Evolutionary conservation across 2,113 vertebrate genomes (phyloP).

Genomic region (Callopanchax toddi): DNA sequence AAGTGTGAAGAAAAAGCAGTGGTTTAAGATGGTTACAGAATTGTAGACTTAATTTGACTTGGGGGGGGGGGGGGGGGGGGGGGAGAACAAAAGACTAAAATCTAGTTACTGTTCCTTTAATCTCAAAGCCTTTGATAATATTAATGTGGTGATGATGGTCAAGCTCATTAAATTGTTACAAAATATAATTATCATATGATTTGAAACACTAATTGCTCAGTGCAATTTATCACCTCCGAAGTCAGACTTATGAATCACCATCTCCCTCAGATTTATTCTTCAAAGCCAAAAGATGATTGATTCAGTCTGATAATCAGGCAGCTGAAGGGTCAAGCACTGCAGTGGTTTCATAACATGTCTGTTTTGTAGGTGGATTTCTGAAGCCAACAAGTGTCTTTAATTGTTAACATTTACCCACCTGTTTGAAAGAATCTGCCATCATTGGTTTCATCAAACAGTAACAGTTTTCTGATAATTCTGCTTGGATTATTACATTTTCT

Average conservation of each 20-base stretch:
- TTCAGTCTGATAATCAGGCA: conserved; percentile 10
- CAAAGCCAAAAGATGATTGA: conserved; percentile 2
- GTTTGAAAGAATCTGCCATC: neutral
- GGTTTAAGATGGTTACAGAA: no score
- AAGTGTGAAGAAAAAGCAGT: no score
- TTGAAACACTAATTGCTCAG: no score
- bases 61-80: no score
- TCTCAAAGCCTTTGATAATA: neutral
- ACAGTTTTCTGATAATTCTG: neutral
- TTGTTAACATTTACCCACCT: conserved; percentile 6
- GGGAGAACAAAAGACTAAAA: neutral
- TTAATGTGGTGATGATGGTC: neutral
- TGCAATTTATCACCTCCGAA: neutral
- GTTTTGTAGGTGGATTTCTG: neutral
- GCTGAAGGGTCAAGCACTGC: conserved; percentile 10
- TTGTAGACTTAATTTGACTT: no score
- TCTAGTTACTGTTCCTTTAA: neutral
- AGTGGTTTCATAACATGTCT: conserved; percentile 5
- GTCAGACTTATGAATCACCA: conserved; percentile 23
- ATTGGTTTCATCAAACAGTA: neutral
- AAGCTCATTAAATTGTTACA: neutral
- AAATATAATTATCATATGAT: no score
- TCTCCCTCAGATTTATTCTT: neutral
- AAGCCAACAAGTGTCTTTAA: conserved; percentile 9
- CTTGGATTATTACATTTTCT: neutral